These are phyloP conservation scores for Clistopyga incitator DNA, from an alignment of 2,888 invertebrate species.

Conservation along the genomic window DNA sequence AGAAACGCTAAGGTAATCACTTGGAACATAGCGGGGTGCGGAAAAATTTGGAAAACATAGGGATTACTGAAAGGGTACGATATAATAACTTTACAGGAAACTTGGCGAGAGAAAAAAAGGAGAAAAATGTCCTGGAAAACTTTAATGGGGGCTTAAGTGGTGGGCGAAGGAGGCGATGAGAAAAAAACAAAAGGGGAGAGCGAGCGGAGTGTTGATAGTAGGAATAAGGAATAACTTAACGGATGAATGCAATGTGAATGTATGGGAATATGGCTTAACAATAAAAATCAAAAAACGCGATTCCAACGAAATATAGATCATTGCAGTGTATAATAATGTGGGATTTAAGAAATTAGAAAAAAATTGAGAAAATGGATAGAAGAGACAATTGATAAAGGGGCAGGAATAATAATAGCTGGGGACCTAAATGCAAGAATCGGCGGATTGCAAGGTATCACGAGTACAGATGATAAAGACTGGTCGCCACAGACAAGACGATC, in stretches of 20 bases:
- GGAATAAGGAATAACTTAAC: background rate
- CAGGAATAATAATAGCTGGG: conserved; percentile 20
- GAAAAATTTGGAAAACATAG: background rate
- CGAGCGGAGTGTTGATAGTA: background rate
- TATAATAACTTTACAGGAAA: background rate
- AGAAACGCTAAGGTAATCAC: no score
- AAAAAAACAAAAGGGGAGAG: background rate
- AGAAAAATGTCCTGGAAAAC: no score
- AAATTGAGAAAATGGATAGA: background rate
- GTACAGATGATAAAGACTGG: background rate
- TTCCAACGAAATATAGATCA: background rate
- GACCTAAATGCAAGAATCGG: conserved; percentile 41
- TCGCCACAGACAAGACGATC: background rate
- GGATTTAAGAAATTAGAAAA: conserved; percentile 1
- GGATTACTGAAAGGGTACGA: background rate
- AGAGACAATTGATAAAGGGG: background rate
- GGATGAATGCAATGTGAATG: background rate
- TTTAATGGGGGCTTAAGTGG: background rate
- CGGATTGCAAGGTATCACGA: background rate
- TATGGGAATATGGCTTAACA: conserved; percentile 6
- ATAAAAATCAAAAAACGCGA: background rate
- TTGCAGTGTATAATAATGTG: conserved; percentile 50
- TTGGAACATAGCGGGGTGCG: background rate
- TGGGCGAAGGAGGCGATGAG: background rate
- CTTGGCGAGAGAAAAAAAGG: conserved; percentile 5